Conservation (phyloP, 2,113 vertebrate genomes). For the Astur gentilis region DNA sequence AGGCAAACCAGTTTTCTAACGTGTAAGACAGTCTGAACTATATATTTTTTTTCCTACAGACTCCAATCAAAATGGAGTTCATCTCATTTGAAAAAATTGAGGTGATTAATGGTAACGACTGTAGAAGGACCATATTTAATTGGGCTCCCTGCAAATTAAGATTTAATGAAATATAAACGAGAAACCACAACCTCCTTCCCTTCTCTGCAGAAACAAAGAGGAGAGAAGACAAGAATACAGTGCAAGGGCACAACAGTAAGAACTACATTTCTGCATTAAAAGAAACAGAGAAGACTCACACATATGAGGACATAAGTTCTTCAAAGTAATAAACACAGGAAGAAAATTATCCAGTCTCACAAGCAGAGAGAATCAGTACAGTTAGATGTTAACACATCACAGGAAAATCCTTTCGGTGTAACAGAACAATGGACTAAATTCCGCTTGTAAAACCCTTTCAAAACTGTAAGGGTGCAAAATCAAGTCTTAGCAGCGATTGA, state of each 20-base stretch:
- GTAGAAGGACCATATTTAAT: neutral
- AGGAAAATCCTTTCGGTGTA: neutral
- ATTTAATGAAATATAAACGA: conserved; percentile 21
- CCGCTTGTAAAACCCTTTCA: neutral
- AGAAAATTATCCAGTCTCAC: conserved; percentile 11
- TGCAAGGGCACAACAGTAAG: neutral
- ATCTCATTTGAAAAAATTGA: neutral
- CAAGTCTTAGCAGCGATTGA: neutral
- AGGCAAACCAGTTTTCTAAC: neutral
- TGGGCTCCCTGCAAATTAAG: neutral
- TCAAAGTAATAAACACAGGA: conserved; percentile 50
- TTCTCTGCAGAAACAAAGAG: neutral
- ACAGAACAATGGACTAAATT: neutral
- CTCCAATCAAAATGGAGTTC: neutral
- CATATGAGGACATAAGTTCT: conserved; percentile 1
- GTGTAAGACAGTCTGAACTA: neutral
- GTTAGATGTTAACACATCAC: neutral
- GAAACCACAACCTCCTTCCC: neutral
- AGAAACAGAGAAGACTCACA: neutral
- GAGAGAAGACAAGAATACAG: neutral
- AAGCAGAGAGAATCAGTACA: neutral
- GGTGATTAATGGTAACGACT: neutral
- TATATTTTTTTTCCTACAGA: neutral
- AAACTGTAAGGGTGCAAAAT: neutral
- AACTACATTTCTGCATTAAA: conserved; percentile 26